phyloP scores from a whole-genome alignment of 2,797 vertebrate genomes.

The Platalea minor region DNA sequence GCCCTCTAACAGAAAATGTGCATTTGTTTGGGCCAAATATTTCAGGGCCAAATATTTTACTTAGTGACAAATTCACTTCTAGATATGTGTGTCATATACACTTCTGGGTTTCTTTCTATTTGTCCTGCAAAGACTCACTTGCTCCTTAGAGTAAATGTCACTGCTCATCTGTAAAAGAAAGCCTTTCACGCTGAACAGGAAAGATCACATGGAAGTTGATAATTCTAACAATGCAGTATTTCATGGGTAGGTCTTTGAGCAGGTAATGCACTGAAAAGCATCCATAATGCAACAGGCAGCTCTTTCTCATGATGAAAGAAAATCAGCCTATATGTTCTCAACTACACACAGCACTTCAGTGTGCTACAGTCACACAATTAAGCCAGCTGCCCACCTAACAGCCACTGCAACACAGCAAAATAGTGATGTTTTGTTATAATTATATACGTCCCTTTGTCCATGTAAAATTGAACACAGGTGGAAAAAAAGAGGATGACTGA shows the following conservation, averaged over 20 bases:
- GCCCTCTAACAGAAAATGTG: not conserved
- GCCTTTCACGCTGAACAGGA: not conserved
- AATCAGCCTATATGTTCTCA: not conserved
- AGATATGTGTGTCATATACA: not conserved
- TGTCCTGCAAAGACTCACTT: not conserved
- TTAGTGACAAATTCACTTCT: not conserved
- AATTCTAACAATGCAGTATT: not conserved
- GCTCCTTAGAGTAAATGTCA: not conserved
- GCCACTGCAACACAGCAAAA: not conserved
- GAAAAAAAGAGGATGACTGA: not conserved
- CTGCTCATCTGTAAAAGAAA: not conserved
- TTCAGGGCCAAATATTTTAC: not conserved
- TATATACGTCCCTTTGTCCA: fast-evolving
- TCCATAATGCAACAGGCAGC: not conserved
- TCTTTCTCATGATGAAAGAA: not conserved
- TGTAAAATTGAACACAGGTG: not conserved
- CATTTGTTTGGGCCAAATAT: not conserved
- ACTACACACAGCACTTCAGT: not conserved
- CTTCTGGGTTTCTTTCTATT: not conserved
- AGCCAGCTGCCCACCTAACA: not conserved
- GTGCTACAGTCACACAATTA: not conserved
- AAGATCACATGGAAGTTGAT: not conserved
- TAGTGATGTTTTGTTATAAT: not conserved
- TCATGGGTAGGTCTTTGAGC: not conserved
- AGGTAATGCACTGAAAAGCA: not conserved